Evolutionary conservation across 1,140 invertebrate genomes (phyloP), one percentile per base, ranked within the genome.

Genomic region (Littorina saxatilis): DNA sequence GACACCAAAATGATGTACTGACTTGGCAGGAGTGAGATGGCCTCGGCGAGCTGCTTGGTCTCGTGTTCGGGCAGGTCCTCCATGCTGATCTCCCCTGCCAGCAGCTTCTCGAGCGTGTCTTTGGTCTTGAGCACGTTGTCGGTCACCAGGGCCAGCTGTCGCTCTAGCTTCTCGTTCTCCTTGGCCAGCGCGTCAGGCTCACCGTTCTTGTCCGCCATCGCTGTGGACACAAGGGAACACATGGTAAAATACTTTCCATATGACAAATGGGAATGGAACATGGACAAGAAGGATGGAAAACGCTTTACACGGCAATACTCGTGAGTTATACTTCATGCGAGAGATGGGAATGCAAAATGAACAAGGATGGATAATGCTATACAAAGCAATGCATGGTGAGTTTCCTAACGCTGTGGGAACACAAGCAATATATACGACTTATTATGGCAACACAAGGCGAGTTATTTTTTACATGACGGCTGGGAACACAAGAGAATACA

Each of bases 161-260:
- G 81, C 77, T 90, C 88, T 61, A 90, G 78, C 77, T 86, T 84
- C 39, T 89, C 86, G 47, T 87, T 82, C 55, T 88, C 86, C 63
- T 88, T 86, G 68, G 80, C 78, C 11, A 85, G 84, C 29, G 84
- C 84, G 50, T 83, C 83, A 72, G 66, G 66, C 39, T 86, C 85
- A 50, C 89, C 87, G 82, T 88, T 87, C 81, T 88, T 88, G 79
- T 85, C 89, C 85, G 76, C 55, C 84, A 87, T 68, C 63, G 27
- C 81, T 32, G 81, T 37, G 35, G 70, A 37, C 43, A 66, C 27
- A 63, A 29, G 2, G 15, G 20, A 73, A 72, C 1, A 73, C 23
- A 29, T 40, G 23, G 20, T 3, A 15, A 35, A 13, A 75, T 52
- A 43, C 9, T n/a, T 39, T 55, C 47, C 52, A 7, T 70, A 29